These are phyloP conservation scores for Cyphomyrus plagiostoma DNA, from an alignment of 2,113 vertebrate genomes.

Conservation along the genomic window DNA sequence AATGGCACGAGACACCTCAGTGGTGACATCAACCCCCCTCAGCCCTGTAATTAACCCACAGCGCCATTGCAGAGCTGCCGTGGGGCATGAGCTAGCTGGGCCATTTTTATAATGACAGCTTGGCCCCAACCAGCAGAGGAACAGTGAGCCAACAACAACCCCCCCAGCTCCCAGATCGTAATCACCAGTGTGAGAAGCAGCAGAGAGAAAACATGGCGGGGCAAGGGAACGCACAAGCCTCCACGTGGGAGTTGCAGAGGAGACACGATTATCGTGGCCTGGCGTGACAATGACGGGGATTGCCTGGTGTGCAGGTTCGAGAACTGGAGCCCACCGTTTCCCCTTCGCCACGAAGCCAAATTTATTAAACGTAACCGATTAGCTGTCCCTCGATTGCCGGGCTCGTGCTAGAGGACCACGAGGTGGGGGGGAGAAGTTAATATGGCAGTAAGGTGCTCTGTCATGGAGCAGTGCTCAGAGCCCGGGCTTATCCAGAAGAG, in stretches of 20 bases:
- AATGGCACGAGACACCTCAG: conserved; percentile 43
- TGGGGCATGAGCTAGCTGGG: conserved; percentile 38
- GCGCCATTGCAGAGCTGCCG: conserved; percentile 47
- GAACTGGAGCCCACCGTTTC: background rate
- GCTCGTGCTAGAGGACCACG: background rate
- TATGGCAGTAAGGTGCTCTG: background rate
- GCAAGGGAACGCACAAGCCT: conserved; percentile 23
- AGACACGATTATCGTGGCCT: background rate
- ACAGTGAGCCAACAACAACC: conserved; percentile 20
- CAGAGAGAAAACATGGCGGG: conserved; percentile 10
- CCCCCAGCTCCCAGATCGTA: conserved; percentile 40
- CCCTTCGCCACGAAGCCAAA: background rate
- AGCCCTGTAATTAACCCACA: conserved; percentile 65
- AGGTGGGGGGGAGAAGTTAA: background rate
- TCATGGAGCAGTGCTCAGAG: background rate
- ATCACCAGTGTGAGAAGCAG: conserved; percentile 52
- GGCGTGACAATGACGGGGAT: no score
- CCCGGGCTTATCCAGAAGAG: background rate
- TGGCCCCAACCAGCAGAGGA: conserved; percentile 26
- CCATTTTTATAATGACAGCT: conserved; percentile 59
- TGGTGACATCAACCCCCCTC: conserved; percentile 53
- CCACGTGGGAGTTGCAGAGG: background rate
- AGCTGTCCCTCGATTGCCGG: background rate
- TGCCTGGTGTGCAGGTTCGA: background rate
- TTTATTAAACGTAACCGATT: background rate